Evolutionary conservation across 2,888 invertebrate genomes (phyloP), one percentile per base, ranked within the genome.

Genomic region (Cataglyphis cursor): DNA sequence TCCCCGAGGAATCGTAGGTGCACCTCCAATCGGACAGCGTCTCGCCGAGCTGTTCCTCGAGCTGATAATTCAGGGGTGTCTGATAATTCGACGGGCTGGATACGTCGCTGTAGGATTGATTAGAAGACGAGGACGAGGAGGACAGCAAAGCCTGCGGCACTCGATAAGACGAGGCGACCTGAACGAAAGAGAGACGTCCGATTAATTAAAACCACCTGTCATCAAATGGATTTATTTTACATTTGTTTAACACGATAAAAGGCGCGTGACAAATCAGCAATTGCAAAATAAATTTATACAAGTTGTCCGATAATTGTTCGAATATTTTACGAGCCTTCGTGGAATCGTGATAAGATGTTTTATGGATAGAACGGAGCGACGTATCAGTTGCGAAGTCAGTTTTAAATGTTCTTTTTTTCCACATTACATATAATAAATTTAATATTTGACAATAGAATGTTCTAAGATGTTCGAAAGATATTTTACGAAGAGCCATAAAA

Each of bases 51-150:
- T 86, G 90, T 3, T 92, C 90, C 28, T 92, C 92, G 15, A 86
- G 21, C 41, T 75, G 89, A 0, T 83, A 87, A n/a, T 87, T 90
- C 61, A 92, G 15, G 0, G 89, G 75, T 62, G 65, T 82, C 12
- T 89, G 91, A 65, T 91, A 93, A 62, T 89, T 90, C n/a, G 81
- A 75, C 0, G 94, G 93, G 74, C 93, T 94, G 0, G 90, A 88
- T 0, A 91, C 90, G 9, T 93, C 91, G 31, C 89, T 85, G 82
- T 90, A 93, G 0, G 93, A 93, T 35, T 92, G 90, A 72, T 86
- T 92, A 10, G 93, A 93, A 1, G 94, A 93, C 0, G 92, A 92
- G 8, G 92, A 91, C 0, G 91, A 90, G 0, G 92, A 92, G 18
- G n/a, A 51, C n/a, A 18, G 18, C 0, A 90, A 80, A 5, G 86